Evolutionary conservation across 2,888 invertebrate genomes (phyloP).

Genomic region (Chironomus riparius): DNA sequence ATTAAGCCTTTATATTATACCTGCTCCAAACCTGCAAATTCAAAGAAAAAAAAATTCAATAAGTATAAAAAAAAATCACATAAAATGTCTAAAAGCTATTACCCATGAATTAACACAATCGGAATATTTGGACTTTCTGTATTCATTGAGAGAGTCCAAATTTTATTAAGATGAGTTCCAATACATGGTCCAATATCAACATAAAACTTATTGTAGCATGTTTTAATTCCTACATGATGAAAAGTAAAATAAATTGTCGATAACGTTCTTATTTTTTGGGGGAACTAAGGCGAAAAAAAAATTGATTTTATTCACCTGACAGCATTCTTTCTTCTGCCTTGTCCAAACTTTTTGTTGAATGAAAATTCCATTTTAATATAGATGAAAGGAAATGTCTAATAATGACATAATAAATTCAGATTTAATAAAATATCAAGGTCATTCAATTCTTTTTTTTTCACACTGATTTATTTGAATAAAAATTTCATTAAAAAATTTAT

Average conservation of each 20-base stretch:
- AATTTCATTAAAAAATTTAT: background rate
- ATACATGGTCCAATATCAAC: conserved; percentile 45
- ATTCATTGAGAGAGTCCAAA: conserved; percentile 58
- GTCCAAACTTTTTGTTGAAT: conserved; percentile 7
- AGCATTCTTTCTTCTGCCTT: conserved; percentile 10
- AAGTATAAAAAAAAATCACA: too few species aligned
- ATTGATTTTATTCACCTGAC: background rate
- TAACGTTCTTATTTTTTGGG: background rate
- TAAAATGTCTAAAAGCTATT: background rate
- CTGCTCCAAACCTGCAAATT: conserved; percentile 60
- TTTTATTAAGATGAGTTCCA: conserved; percentile 49
- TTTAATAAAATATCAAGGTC: conserved; percentile 22
- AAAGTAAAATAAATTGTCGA: background rate
- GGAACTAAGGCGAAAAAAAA: background rate
- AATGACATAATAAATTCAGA: background rate
- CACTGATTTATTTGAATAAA: background rate
- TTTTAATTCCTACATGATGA: background rate
- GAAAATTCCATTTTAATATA: conserved; percentile 17
- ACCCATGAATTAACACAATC: conserved; percentile 84
- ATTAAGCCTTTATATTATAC: conserved; percentile 36
- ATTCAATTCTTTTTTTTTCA: background rate
- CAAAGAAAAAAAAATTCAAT: too few species aligned
- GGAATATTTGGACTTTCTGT: conserved; percentile 61
- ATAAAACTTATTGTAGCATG: conserved; percentile 13
- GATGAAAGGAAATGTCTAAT: conserved; percentile 20